A percentile compares a stretch with the other conserved stretches of the same genome.
These are phyloP conservation scores for Drosophila sproati DNA, from an alignment of 1,140 invertebrate genomes.

Conservation along the genomic window DNA sequence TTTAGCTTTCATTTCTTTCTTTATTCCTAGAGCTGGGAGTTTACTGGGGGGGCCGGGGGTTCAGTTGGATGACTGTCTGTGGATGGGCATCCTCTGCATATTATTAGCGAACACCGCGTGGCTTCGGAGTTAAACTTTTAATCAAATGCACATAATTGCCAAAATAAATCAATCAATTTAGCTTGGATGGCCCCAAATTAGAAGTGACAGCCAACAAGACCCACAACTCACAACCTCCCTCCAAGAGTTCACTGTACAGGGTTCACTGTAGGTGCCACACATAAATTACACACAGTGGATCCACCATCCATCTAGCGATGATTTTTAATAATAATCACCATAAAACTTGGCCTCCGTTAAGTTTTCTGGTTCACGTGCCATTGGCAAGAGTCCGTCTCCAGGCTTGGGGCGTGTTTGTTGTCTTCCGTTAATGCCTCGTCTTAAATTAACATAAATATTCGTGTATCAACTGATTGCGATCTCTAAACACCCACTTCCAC, in stretches of 20 bases:
- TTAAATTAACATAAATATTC: conserved; percentile 74
- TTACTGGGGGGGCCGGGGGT: conserved; percentile 10
- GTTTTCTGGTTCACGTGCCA: conserved; percentile 73
- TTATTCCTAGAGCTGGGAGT: conserved; percentile 29
- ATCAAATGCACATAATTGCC: conserved; percentile 82
- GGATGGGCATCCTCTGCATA: conserved; percentile 51
- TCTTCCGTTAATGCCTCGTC: conserved; percentile 45
- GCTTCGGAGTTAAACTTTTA: conserved; percentile 74
- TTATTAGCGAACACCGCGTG: conserved; percentile 75
- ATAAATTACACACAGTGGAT: conserved; percentile 56
- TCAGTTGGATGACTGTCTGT: not conserved
- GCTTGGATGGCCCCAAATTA: conserved; percentile 67
- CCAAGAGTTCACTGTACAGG: not conserved
- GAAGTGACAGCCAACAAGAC: conserved; percentile 57
- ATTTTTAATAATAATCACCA: conserved; percentile 48
- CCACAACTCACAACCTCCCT: conserved; percentile 2
- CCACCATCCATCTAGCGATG: conserved; percentile 20
- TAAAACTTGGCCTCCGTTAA: conserved; percentile 37
- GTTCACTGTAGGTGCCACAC: conserved; percentile 35
- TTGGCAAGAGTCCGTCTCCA: conserved; percentile 37
- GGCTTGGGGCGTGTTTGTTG: conserved; percentile 12
- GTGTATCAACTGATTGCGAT: conserved; percentile 60
- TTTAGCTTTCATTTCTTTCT: conserved; percentile 28
- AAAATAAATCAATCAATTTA: conserved; percentile 84
- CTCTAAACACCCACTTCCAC: conserved; percentile 19